Percentiles rank a stretch among this genome's conserved stretches.
These are phyloP conservation scores for Brevipalpus yothersi DNA, from an alignment of 1,140 invertebrate species.

Conservation along the genomic window DNA sequence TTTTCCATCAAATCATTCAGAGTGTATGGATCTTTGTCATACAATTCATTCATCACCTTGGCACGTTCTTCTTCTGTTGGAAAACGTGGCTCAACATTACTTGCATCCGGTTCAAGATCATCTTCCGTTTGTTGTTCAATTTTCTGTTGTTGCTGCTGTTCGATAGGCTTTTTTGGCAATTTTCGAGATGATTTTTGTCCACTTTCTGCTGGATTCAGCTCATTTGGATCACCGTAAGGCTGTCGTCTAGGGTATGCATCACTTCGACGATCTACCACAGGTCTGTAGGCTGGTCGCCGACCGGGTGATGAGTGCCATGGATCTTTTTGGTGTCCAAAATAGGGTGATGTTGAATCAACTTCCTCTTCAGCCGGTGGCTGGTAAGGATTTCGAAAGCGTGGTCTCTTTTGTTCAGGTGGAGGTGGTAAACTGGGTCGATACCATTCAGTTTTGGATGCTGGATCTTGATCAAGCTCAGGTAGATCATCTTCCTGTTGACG, in stretches of 20 bases:
- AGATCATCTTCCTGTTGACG: not conserved
- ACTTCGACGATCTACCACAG: not conserved
- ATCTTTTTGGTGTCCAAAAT: not conserved
- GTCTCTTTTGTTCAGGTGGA: not conserved
- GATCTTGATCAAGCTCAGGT: not conserved
- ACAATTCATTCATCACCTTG: not conserved
- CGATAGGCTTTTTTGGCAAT: not conserved
- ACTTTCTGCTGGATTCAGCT: no score
- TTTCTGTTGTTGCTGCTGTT: not conserved
- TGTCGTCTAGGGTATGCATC: no score
- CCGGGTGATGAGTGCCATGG: not conserved
- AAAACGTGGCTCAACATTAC: not conserved
- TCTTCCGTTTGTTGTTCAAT: not conserved
- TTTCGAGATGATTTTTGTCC: no score
- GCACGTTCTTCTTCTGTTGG: not conserved
- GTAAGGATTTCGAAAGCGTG: not conserved
- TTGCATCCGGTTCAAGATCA: not conserved
- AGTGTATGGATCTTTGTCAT: not conserved
- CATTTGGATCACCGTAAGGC: no score
- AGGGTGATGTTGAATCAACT: not conserved
- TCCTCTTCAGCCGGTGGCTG: not conserved
- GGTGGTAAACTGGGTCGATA: not conserved
- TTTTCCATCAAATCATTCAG: not conserved
- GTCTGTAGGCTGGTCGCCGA: not conserved
- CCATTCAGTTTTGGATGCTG: not conserved